A percentile compares a stretch with the other conserved stretches of the same genome.
These are phyloP conservation scores for Loripinus fragilis DNA, from an alignment of 2,888 invertebrate genomes.

Conservation along the genomic window DNA sequence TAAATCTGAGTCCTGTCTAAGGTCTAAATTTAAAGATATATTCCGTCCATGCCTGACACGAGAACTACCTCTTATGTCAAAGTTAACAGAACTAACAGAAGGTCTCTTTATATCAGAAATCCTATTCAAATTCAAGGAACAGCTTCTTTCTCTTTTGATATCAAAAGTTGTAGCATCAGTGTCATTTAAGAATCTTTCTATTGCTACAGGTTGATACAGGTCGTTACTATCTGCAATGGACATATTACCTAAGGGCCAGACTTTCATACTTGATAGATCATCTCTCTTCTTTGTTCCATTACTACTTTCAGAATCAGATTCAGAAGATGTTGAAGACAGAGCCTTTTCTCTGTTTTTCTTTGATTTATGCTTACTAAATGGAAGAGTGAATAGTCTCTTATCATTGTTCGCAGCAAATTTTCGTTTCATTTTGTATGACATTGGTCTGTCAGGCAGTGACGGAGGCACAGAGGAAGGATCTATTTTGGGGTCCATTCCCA, in stretches of 20 bases:
- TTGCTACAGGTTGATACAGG: conserved; percentile 53
- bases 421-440: conserved; percentile 49
- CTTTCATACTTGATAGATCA: conserved; percentile 39
- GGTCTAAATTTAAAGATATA: conserved; percentile 3
- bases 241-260: conserved; percentile 61
- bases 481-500: conserved; percentile 62
- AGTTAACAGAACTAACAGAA: conserved; percentile 21
- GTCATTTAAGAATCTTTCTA: conserved; percentile 47
- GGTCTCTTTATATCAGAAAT: conserved; percentile 36
- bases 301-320: conserved; percentile 51
- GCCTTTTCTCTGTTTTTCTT: conserved; percentile 50
- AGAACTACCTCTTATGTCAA: background rate
- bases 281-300: conserved; percentile 32
- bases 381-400: conserved; percentile 56
- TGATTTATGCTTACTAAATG: conserved; percentile 45
- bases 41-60: background rate
- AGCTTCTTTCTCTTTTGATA: conserved; percentile 51
- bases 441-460: conserved; percentile 63
- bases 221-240: conserved; percentile 50
- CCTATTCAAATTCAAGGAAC: conserved; percentile 53
- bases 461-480: conserved; percentile 62
- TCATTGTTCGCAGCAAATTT: conserved; percentile 39
- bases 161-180: conserved; percentile 34
- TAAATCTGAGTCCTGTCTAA: background rate
- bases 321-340: conserved; percentile 59